Evolutionary conservation across 2,888 invertebrate genomes (phyloP).

Genomic region (Bembecia ichneumoniformis): DNA sequence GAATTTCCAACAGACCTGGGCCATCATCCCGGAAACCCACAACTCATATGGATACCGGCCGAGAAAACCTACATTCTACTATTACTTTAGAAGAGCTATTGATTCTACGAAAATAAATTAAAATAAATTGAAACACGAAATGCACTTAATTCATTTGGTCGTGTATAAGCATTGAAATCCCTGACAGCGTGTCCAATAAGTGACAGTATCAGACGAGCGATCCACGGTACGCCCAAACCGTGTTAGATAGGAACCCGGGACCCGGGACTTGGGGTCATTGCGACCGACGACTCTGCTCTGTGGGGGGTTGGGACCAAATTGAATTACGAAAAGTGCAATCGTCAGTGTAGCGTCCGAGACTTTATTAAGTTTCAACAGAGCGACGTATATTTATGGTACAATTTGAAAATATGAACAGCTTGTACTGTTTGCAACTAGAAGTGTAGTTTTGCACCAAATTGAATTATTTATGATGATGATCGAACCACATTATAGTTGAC

Average conservation of each 20-base stretch:
- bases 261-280: slow-evolving; percentile 13
- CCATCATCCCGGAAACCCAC: no score
- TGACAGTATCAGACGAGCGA: slow-evolving; percentile 28
- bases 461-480: no score
- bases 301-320: slow-evolving; percentile 35
- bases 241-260: slow-evolving; percentile 28
- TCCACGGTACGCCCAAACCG: slow-evolving; percentile 39
- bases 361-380: background rate
- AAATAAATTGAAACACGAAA: no score
- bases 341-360: background rate
- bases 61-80: no score
- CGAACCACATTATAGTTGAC: no score
- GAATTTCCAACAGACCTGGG: no score
- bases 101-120: no score
- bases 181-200: slow-evolving; percentile 30
- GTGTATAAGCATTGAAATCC: slow-evolving; percentile 1
- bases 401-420: background rate
- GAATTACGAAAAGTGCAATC: slow-evolving; percentile 32
- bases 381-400: background rate
- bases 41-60: no score
- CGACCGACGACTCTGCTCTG: slow-evolving; percentile 17
- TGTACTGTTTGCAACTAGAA: no score
- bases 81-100: no score
- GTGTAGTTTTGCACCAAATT: no score
- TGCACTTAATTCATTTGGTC: background rate